These are phyloP conservation scores for Drosophila rhopaloa DNA, from an alignment of 1,140 invertebrate genomes.

Conservation along the genomic window DNA sequence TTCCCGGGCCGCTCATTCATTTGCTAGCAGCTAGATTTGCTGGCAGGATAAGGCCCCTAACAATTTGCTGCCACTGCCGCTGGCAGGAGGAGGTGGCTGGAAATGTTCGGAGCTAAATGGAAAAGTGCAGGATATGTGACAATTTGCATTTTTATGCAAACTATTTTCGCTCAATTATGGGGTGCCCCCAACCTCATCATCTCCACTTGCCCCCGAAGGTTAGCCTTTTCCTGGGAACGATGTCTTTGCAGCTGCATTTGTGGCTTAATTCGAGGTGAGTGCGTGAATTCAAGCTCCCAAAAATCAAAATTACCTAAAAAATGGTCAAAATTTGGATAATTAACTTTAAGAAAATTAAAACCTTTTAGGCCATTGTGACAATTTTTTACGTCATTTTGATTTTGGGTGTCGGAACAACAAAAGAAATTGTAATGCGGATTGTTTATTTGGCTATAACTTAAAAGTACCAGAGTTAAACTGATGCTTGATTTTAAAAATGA, in stretches of 20 bases:
- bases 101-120: constrained; percentile 71
- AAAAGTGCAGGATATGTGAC: constrained; percentile 81
- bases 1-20: constrained; percentile 46
- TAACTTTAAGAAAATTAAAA: too few relatives aligned
- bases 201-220: not conserved
- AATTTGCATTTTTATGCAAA: constrained; percentile 81
- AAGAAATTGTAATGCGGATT: too few relatives aligned
- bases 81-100: constrained; percentile 46
- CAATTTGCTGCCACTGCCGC: constrained; percentile 37
- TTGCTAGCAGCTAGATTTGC: constrained; percentile 21
- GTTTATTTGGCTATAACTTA: too few relatives aligned
- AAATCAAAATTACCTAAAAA: too few relatives aligned
- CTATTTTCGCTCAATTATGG: constrained; percentile 77
- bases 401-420: too few relatives aligned
- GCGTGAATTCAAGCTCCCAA: constrained; percentile 25
- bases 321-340: too few relatives aligned
- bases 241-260: constrained; percentile 54
- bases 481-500: too few relatives aligned
- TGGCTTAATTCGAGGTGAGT: constrained; percentile 39
- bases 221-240: constrained; percentile 5
- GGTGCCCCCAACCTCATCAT: constrained; percentile 3
- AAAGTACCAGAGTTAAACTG: too few relatives aligned
- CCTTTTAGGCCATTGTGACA: too few relatives aligned
- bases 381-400: too few relatives aligned
- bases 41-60: constrained; percentile 32